Conservation (phyloP, 1,140 invertebrate genomes). For the Parasteatoda tepidariorum region DNA sequence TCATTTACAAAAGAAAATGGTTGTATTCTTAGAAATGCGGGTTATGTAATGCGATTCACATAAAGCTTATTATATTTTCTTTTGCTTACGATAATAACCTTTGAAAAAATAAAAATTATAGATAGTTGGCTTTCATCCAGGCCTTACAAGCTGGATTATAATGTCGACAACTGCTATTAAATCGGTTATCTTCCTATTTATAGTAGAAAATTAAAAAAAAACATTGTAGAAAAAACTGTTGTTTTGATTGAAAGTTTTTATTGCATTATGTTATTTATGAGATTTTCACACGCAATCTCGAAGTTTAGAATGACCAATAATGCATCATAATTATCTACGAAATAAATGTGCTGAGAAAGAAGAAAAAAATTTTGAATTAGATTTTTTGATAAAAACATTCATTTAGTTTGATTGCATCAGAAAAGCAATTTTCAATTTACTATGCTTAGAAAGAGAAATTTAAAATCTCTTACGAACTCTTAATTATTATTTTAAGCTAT, state of each 20-base stretch:
- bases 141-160: neutral
- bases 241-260: neutral
- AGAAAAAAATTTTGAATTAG: too few species aligned
- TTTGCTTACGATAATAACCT: neutral
- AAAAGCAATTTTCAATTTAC: too few species aligned
- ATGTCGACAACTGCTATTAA: neutral
- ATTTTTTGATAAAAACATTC: too few species aligned
- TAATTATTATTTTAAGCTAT: too few species aligned
- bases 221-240: neutral
- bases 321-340: too few species aligned
- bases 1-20: neutral
- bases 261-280: neutral
- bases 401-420: too few species aligned
- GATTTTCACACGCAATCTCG: neutral
- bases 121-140: neutral
- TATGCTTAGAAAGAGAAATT: too few species aligned
- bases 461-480: too few species aligned
- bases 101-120: neutral
- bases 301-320: too few species aligned
- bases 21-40: neutral
- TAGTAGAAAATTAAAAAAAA: neutral
- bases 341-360: too few species aligned
- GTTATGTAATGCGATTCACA: neutral
- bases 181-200: neutral
- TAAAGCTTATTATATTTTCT: neutral